Evolutionary conservation across 2,797 vertebrate species (phyloP).

Genomic region (Loris lydekkerianus): DNA sequence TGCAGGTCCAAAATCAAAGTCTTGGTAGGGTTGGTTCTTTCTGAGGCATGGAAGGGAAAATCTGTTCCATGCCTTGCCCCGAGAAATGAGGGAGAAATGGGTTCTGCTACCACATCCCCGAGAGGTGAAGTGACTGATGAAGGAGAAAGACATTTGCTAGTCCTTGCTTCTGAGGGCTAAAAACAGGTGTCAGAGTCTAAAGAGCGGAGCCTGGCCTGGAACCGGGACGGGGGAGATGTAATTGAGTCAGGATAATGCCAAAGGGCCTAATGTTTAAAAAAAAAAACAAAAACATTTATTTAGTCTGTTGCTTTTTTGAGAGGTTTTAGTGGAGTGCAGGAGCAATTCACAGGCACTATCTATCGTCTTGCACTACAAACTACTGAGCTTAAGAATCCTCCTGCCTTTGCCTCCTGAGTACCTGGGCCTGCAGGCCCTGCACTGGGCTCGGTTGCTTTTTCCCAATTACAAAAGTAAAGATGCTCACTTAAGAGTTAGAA

Average conservation of each 20-base stretch:
- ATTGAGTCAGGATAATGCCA: not conserved
- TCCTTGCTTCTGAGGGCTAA: not conserved
- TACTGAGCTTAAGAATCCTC: too few species aligned
- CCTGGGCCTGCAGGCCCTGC: too few species aligned
- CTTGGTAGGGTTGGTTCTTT: too few species aligned
- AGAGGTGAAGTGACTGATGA: not conserved
- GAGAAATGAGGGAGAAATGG: too few species aligned
- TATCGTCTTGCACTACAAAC: too few species aligned
- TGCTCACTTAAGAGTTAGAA: not conserved
- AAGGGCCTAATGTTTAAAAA: not conserved
- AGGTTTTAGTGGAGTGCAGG: not conserved
- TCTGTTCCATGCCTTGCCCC: too few species aligned
- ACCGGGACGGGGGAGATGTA: accelerated
- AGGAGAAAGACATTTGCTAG: not conserved
- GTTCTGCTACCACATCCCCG: not conserved
- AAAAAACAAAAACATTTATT: not conserved
- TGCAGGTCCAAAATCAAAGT: not conserved
- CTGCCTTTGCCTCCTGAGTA: too few species aligned
- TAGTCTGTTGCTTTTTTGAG: not conserved
- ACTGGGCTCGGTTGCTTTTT: too few species aligned
- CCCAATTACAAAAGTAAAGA: not conserved
- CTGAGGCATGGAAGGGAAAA: too few species aligned
- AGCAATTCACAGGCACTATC: too few species aligned
- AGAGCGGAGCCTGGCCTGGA: too few species aligned
- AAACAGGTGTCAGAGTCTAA: not conserved